Evolutionary conservation across 2,797 vertebrate species (phyloP).

Genomic region (Galaxias olidus): DNA sequence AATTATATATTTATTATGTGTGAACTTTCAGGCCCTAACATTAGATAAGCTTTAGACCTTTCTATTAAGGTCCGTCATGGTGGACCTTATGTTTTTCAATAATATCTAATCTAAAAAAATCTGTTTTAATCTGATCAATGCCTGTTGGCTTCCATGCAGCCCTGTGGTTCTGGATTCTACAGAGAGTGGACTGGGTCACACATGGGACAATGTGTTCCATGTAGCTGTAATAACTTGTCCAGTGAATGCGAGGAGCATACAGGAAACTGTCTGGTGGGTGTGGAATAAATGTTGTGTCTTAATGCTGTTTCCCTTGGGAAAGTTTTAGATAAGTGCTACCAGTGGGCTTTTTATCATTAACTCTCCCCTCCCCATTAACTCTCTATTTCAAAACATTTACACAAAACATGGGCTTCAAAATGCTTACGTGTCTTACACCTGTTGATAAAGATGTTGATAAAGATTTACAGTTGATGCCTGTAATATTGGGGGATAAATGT

Average conservation of each 20-base stretch:
- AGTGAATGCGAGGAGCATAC: conserved; percentile 76
- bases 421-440: too few relatives aligned
- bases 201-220: conserved; percentile 78
- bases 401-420: too few relatives aligned
- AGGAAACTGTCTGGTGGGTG: conserved; percentile 84
- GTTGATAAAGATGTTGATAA: too few relatives aligned
- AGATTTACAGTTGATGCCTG: too few relatives aligned
- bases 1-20: not conserved
- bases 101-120: not conserved
- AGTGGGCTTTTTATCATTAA: not conserved
- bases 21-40: not conserved
- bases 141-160: conserved; percentile 57
- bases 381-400: too few relatives aligned
- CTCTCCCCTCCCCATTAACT: too few relatives aligned
- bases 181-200: conserved; percentile 59
- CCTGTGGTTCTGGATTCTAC: conserved; percentile 81
- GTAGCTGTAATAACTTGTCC: conserved; percentile 84
- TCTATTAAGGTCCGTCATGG: not conserved
- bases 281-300: not conserved
- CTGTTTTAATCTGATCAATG: not conserved
- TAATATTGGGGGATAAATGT: too few relatives aligned
- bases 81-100: not conserved
- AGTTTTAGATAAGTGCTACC: not conserved
- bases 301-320: not conserved
- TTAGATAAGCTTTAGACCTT: not conserved